phyloP scores from a whole-genome alignment of 2,888 invertebrate genomes.

The Caenorhabditis sp. region DNA sequence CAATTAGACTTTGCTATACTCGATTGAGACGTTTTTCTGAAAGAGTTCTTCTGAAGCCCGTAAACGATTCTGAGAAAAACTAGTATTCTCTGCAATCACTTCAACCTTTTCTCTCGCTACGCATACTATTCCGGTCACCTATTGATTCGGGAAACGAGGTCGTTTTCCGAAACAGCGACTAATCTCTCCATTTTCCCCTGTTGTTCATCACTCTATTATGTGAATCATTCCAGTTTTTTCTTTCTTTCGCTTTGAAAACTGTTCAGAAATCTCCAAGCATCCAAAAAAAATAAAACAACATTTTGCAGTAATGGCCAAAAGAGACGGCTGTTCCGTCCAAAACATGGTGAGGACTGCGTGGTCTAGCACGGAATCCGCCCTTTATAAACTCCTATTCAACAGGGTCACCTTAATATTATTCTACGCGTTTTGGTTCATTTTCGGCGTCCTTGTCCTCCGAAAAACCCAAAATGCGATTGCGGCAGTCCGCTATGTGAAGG shows the following conservation, averaged over 20 bases:
- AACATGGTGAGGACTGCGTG: slow-evolving; percentile 9
- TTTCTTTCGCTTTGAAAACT: neutral
- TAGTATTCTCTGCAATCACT: slow-evolving; percentile 1
- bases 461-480: slow-evolving; percentile 77
- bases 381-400: slow-evolving; percentile 42
- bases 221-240: slow-evolving; percentile 10
- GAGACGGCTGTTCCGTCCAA: too few species aligned
- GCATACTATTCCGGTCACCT: slow-evolving; percentile 15
- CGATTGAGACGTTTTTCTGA: too few species aligned
- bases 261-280: neutral
- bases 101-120: slow-evolving; percentile 2
- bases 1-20: too few species aligned
- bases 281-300: neutral
- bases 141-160: slow-evolving; percentile 30
- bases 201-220: neutral
- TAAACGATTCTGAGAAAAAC: slow-evolving; percentile 8
- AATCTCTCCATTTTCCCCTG: slow-evolving; percentile 34
- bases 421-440: slow-evolving; percentile 70
- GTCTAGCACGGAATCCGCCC: slow-evolving; percentile 12
- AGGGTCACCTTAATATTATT: slow-evolving; percentile 46
- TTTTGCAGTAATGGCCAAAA: slow-evolving; percentile 40
- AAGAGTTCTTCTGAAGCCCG: neutral
- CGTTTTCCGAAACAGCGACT: slow-evolving; percentile 28
- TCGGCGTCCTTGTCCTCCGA: slow-evolving; percentile 73
- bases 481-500: slow-evolving; percentile 77